Conservation (phyloP, 2,888 invertebrate genomes). For the Heliconius cydno region DNA sequence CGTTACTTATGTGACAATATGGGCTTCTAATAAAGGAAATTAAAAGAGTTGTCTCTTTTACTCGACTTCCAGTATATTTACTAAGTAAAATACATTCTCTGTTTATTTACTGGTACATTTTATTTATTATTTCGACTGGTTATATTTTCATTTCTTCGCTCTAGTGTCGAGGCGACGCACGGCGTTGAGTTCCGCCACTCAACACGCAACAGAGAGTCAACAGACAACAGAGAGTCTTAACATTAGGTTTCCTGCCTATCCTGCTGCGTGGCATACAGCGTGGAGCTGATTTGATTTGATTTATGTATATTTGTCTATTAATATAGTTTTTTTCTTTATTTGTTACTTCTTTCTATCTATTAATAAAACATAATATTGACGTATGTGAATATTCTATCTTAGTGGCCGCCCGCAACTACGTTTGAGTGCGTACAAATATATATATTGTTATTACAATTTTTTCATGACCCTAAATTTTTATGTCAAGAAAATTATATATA, state of each 20-base stretch:
- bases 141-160: no score
- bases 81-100: conserved; percentile 1
- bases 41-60: conserved; percentile 26
- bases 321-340: not conserved
- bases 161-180: no score
- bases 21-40: conserved; percentile 35
- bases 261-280: no score
- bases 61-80: not conserved
- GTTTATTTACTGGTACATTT: not conserved
- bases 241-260: no score
- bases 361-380: not conserved
- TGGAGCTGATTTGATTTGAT: no score
- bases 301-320: not conserved
- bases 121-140: not conserved
- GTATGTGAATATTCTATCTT: not conserved
- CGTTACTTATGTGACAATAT: conserved; percentile 38
- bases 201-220: no score
- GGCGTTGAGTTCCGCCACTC: no score
- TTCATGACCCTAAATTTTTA: not conserved
- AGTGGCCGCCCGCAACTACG: no score
- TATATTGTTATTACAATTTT: not conserved
- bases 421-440: no score
- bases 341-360: not conserved
- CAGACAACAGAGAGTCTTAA: no score
- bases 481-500: not conserved